phyloP scores from a whole-genome alignment of 2,113 vertebrate species.

The Furnarius figulus region DNA sequence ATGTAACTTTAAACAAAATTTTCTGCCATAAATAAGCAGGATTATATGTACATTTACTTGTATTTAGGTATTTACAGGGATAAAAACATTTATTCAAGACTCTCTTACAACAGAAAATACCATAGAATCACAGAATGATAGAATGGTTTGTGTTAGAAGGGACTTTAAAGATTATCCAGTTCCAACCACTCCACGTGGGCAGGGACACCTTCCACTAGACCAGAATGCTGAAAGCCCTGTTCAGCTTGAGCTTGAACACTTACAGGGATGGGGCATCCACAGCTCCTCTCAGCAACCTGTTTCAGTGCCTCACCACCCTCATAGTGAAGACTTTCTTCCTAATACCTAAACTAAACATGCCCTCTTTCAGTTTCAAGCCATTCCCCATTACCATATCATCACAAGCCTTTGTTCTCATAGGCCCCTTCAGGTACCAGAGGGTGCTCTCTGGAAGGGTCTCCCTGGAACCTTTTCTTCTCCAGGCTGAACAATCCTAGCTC shows the following conservation, averaged over 20 bases:
- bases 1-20: neutral
- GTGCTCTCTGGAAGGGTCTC: no score
- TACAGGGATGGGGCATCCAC: neutral
- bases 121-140: neutral
- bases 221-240: neutral
- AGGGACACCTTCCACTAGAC: neutral
- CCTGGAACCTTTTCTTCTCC: neutral
- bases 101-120: neutral
- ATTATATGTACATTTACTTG: neutral
- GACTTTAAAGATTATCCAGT: neutral
- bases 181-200: neutral
- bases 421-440: neutral
- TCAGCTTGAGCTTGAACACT: neutral
- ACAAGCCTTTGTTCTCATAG: fast-evolving
- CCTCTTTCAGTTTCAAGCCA: neutral
- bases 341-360: neutral
- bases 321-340: neutral
- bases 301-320: neutral
- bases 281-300: neutral
- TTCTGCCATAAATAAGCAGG: neutral
- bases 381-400: neutral
- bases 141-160: neutral
- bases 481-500: neutral
- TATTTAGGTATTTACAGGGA: neutral
- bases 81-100: neutral